These are phyloP conservation scores for Drosophila paucipuncta DNA, from an alignment of 2,888 invertebrate genomes.

Conservation along the genomic window DNA sequence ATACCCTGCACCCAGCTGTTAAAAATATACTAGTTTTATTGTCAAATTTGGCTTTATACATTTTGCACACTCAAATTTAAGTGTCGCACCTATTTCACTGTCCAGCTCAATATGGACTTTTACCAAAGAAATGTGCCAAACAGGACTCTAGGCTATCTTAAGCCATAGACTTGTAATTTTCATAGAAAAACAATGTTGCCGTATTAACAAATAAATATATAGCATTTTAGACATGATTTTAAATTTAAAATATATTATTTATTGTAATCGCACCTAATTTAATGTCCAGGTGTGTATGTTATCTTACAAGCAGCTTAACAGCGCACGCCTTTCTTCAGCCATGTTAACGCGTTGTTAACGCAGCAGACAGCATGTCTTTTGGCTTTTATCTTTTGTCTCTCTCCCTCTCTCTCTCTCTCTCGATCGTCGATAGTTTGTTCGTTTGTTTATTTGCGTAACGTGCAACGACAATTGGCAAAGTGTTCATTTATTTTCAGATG, in stretches of 20 bases:
- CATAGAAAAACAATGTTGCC: background rate
- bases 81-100: background rate
- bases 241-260: background rate
- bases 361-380: conserved; percentile 3
- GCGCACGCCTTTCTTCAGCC: background rate
- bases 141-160: background rate
- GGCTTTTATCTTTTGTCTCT: background rate
- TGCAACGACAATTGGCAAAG: conserved; percentile 1
- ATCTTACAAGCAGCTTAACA: background rate
- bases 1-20: background rate
- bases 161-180: background rate
- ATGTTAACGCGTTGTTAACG: conserved; percentile 1
- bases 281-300: background rate
- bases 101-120: background rate
- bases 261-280: background rate
- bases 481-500: background rate
- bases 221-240: background rate
- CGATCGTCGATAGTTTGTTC: background rate
- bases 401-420: too few relatives aligned
- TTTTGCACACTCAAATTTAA: background rate
- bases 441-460: conserved; percentile 1
- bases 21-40: too few relatives aligned
- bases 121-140: background rate
- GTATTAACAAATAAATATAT: background rate
- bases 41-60: background rate